Evolutionary conservation across 2,113 vertebrate genomes (phyloP).

Genomic region (Pampusana beccarii): DNA sequence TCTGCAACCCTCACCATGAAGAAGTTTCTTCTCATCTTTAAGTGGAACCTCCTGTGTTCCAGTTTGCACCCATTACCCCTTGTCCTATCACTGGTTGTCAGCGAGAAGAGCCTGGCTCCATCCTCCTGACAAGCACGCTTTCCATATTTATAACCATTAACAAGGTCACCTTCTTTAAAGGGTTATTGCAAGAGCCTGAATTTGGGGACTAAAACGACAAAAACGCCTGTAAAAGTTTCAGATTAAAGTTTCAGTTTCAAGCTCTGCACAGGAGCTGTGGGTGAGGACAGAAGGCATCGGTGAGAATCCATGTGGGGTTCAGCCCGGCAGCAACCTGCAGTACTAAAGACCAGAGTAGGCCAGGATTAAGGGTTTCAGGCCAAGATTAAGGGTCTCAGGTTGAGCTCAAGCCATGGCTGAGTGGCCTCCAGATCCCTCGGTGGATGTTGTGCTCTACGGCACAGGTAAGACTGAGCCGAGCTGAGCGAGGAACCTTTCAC

Average conservation of each 20-base stretch:
- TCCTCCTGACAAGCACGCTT: too few species aligned
- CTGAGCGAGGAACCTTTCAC: not conserved
- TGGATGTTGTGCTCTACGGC: not conserved
- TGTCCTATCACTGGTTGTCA: too few species aligned
- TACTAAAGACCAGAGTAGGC: not conserved
- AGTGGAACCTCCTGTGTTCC: too few species aligned
- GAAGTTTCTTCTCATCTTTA: too few species aligned
- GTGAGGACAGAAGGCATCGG: fast-evolving
- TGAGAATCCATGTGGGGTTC: not conserved
- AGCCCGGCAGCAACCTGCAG: not conserved
- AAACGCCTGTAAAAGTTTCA: not conserved
- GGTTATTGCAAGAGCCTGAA: fast-evolving
- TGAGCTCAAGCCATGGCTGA: not conserved
- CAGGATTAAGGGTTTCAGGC: not conserved
- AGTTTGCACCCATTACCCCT: too few species aligned
- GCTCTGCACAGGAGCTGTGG: not conserved
- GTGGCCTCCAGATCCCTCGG: not conserved
- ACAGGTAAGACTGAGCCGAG: not conserved
- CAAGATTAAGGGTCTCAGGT: too few species aligned
- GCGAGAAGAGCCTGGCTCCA: too few species aligned
- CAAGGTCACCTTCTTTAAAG: not conserved
- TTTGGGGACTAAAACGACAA: not conserved
- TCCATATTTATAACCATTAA: too few species aligned
- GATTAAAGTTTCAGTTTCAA: too few species aligned
- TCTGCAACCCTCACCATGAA: too few species aligned